phyloP scores from a whole-genome alignment of 2,113 vertebrate species.

The Takifugu flavidus region DNA sequence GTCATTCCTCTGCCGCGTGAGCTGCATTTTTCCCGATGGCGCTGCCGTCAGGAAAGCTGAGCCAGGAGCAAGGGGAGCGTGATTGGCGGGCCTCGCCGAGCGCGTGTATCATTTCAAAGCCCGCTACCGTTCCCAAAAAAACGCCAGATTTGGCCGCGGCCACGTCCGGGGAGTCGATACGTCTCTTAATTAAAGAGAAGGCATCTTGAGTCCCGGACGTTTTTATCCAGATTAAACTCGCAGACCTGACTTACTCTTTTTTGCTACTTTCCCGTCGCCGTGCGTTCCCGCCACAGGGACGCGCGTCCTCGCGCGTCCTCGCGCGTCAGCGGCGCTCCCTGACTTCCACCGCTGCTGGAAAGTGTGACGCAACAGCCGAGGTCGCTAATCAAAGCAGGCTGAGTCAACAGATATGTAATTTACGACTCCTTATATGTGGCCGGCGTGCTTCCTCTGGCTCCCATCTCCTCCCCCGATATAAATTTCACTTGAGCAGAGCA shows the following conservation, averaged over 20 bases:
- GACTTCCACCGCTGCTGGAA: slow-evolving; percentile 39
- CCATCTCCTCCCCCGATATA: slow-evolving; percentile 18
- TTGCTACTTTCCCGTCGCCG: no score
- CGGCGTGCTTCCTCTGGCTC: slow-evolving; percentile 6
- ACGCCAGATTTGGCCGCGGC: slow-evolving; percentile 10
- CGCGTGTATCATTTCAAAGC: slow-evolving; percentile 48
- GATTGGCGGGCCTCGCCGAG: slow-evolving; percentile 46
- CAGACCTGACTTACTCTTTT: no score
- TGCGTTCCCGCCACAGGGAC: no score
- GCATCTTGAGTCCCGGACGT: no score
- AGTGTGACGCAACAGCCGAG: slow-evolving; percentile 37
- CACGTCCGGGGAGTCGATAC: slow-evolving; percentile 4
- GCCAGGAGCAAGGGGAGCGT: slow-evolving; percentile 38
- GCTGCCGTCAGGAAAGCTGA: slow-evolving; percentile 44
- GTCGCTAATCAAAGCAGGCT: slow-evolving; percentile 61
- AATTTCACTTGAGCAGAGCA: slow-evolving; percentile 40
- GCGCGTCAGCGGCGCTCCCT: slow-evolving; percentile 37
- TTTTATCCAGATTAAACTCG: no score
- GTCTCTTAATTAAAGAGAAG: neutral
- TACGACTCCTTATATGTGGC: slow-evolving; percentile 59
- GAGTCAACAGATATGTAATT: slow-evolving; percentile 58
- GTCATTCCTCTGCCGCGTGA: slow-evolving; percentile 61
- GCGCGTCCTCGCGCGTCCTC: slow-evolving; percentile 9
- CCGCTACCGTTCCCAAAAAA: slow-evolving; percentile 25
- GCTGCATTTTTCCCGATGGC: slow-evolving; percentile 52